A percentile compares a stretch with the other conserved stretches of the same genome.
Evolutionary conservation across 2,113 vertebrate species (phyloP).

Genomic region (Origma solitaria): DNA sequence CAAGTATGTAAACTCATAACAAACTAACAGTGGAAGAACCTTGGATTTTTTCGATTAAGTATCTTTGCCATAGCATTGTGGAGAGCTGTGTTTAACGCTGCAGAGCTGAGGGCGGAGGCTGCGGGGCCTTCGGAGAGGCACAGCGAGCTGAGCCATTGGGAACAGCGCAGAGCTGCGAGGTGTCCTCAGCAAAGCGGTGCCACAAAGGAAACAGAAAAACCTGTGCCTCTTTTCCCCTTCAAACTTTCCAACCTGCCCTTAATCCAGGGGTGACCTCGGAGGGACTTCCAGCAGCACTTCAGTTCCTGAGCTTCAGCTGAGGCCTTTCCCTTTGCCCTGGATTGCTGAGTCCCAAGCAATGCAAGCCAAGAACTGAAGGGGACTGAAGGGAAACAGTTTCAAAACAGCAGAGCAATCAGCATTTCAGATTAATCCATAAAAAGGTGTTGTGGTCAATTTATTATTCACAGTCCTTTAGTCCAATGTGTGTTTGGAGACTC

Average conservation of each 20-base stretch:
- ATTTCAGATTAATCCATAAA: not conserved
- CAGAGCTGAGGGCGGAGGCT: no score
- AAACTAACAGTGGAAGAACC: no score
- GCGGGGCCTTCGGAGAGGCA: not conserved
- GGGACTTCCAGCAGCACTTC: not conserved
- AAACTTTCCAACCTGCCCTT: rapidly evolving
- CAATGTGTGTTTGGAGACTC: not conserved
- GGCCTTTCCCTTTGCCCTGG: not conserved
- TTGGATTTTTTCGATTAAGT: no score
- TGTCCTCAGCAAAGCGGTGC: not conserved
- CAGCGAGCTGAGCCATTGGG: not conserved
- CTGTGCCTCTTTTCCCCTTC: not conserved
- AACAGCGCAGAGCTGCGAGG: not conserved
- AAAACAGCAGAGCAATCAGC: not conserved
- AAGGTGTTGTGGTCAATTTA: not conserved
- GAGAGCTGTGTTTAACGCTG: no score
- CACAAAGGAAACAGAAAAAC: not conserved
- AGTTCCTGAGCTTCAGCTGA: not conserved
- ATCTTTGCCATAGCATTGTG: no score
- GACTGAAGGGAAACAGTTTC: not conserved
- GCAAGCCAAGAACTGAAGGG: not conserved
- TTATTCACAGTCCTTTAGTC: not conserved
- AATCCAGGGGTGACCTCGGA: not conserved
- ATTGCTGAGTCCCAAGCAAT: not conserved
- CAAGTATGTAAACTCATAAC: no score